phyloP scores from a whole-genome alignment of 1,140 invertebrate genomes.

The Planococcus citri region DNA sequence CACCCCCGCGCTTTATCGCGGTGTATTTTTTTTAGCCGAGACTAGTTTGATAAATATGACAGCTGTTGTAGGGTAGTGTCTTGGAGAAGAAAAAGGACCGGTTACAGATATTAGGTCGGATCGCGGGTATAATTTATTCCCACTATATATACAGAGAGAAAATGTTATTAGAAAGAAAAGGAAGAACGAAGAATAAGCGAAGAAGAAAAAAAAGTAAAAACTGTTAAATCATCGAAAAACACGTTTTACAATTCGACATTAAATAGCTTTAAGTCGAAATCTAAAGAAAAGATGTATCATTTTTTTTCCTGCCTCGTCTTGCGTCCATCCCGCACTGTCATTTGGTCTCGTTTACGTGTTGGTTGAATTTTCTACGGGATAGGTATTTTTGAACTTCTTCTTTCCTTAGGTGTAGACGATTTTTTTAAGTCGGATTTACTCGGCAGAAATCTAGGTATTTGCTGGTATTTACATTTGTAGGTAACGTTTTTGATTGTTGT shows the following conservation, averaged over 20 bases:
- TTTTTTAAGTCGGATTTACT: slow-evolving; percentile 2
- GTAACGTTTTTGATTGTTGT: too few species aligned
- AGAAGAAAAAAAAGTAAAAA: slow-evolving; percentile 9
- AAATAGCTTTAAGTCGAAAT: slow-evolving; percentile 18
- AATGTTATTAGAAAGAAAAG: slow-evolving; percentile 12
- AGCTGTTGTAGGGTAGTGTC: slow-evolving; percentile 9
- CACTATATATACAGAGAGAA: neutral
- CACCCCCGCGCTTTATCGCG: neutral
- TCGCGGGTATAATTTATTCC: slow-evolving; percentile 15
- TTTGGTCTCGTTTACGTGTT: neutral
- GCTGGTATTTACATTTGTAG: neutral
- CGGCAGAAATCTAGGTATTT: neutral
- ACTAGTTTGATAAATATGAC: slow-evolving; percentile 19
- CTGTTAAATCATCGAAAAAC: slow-evolving; percentile 20
- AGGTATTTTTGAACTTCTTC: neutral
- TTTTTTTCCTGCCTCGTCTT: too few species aligned
- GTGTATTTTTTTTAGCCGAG: neutral
- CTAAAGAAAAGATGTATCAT: slow-evolving; percentile 1
- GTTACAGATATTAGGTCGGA: slow-evolving; percentile 1
- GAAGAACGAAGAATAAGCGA: neutral
- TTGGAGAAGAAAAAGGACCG: neutral
- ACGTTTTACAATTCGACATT: slow-evolving; percentile 13
- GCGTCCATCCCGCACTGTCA: too few species aligned
- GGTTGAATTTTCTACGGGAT: neutral
- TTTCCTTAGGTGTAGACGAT: too few species aligned